phyloP scores from a whole-genome alignment of 1,140 invertebrate species.

The Pinna nobilis region DNA sequence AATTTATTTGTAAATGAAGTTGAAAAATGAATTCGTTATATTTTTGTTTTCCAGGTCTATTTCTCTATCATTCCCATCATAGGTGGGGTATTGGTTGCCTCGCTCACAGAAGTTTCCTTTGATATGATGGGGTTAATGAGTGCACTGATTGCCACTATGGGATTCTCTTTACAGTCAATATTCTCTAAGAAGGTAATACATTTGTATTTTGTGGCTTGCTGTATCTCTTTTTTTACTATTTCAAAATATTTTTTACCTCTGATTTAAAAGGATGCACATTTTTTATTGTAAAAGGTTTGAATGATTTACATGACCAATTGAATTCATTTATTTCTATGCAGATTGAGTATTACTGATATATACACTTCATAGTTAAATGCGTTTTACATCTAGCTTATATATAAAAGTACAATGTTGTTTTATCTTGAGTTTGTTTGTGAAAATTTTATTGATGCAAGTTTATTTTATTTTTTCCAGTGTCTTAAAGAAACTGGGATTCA shows the following conservation, averaged over 20 bases:
- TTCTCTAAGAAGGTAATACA: slow-evolving; percentile 97
- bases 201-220: too few species aligned
- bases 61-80: slow-evolving; percentile 93
- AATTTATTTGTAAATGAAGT: not conserved
- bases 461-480: slow-evolving; percentile 79
- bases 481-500: slow-evolving; percentile 91
- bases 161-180: slow-evolving; percentile 95
- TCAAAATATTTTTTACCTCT: not conserved
- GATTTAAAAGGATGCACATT: not conserved
- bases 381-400: too few species aligned
- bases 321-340: not conserved
- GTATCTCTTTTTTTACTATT: not conserved
- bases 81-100: slow-evolving; percentile 92
- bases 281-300: not conserved
- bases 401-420: not conserved
- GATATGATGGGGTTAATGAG: slow-evolving; percentile 90
- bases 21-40: slow-evolving; percentile 1
- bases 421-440: too few species aligned
- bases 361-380: too few species aligned
- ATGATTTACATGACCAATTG: not conserved
- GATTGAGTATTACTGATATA: not conserved
- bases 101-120: slow-evolving; percentile 94
- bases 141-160: slow-evolving; percentile 91
- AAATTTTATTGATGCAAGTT: too few species aligned
- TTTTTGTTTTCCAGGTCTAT: slow-evolving; percentile 80